Evolutionary conservation across 1,140 invertebrate genomes (phyloP).

Genomic region (Drosophila takahashii): DNA sequence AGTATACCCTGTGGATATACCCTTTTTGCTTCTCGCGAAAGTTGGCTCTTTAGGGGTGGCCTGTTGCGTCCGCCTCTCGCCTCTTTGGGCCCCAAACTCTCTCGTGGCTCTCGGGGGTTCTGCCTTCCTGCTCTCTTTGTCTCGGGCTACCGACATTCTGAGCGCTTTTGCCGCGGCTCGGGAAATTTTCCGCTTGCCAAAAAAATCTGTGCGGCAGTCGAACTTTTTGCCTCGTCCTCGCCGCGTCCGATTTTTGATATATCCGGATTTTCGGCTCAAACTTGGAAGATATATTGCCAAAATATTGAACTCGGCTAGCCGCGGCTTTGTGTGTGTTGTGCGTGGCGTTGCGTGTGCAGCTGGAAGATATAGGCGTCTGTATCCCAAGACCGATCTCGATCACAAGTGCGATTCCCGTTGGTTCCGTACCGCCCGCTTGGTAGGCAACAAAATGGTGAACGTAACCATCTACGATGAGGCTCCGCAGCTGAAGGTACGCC

Average conservation of each 20-base stretch:
- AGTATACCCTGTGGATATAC: constrained; percentile 3
- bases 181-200: constrained; percentile 73
- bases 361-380: constrained; percentile 21
- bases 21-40: constrained; percentile 6
- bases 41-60: constrained; percentile 68
- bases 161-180: constrained; percentile 47
- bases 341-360: constrained; percentile 35
- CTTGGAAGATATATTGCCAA: constrained; percentile 10
- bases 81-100: constrained; percentile 23
- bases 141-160: constrained; percentile 58
- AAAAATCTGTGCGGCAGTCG: constrained; percentile 58
- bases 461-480: constrained; percentile 79
- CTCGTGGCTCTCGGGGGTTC: constrained; percentile 38
- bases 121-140: constrained; percentile 29
- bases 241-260: constrained; percentile 26
- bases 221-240: constrained; percentile 52
- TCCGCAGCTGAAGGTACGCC: constrained; percentile 76
- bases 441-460: constrained; percentile 78
- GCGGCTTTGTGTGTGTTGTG: constrained; percentile 54
- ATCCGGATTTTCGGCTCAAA: constrained; percentile 12
- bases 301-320: constrained; percentile 24
- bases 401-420: constrained; percentile 44
- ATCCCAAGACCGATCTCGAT: constrained; percentile 19
- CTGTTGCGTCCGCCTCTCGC: constrained; percentile 48
- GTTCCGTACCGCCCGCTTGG: constrained; percentile 39